Conservation (phyloP, 2,888 invertebrate species). For the Lamellibrachia columna region DNA sequence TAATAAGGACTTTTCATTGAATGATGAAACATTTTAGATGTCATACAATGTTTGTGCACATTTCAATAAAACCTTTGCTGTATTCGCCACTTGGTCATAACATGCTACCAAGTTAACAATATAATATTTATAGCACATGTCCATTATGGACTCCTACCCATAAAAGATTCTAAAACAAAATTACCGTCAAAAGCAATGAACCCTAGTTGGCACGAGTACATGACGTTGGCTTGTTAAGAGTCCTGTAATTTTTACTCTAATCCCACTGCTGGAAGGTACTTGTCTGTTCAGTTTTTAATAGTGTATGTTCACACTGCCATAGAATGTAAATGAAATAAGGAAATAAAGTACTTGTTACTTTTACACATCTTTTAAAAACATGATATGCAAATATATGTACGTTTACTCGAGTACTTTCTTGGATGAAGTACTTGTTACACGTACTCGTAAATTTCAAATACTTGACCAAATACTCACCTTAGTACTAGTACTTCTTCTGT, state of each 20-base stretch:
- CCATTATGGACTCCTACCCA: neutral
- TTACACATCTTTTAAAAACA: too few species aligned
- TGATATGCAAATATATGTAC: neutral
- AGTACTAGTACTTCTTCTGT: neutral
- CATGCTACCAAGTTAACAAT: neutral
- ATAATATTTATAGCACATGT: neutral
- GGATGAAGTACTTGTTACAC: neutral
- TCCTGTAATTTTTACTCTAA: neutral
- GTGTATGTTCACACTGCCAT: too few species aligned
- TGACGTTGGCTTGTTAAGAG: neutral
- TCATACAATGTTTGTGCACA: neutral
- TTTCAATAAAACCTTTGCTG: neutral
- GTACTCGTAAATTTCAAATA: neutral
- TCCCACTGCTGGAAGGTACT: too few species aligned
- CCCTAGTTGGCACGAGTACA: neutral
- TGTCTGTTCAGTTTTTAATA: too few species aligned
- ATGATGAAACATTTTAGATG: neutral
- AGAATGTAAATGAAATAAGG: neutral
- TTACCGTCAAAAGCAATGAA: neutral
- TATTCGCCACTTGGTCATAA: neutral
- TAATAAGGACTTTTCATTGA: neutral
- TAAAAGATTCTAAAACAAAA: neutral
- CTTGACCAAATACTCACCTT: neutral
- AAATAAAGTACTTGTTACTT: too few species aligned
- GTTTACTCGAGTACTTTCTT: neutral